A percentile compares a stretch with the other conserved stretches of the same genome.
Evolutionary conservation across 2,113 vertebrate genomes (phyloP).

Genomic region (Dasyurus viverrinus): DNA sequence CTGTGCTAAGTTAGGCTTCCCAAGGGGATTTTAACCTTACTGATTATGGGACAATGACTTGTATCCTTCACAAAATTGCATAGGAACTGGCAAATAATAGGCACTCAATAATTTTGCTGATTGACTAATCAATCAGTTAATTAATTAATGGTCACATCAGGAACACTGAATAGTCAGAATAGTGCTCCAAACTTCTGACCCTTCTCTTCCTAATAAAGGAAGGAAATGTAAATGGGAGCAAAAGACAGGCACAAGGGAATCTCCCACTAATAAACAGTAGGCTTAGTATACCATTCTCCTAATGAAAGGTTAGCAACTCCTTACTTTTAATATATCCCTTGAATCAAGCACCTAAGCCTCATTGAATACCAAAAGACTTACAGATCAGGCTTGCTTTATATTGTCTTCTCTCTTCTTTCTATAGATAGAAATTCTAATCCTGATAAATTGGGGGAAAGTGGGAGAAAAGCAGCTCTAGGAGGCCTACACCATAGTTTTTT

Average conservation of each 20-base stretch:
- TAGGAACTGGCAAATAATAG: neutral
- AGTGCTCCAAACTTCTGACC: neutral
- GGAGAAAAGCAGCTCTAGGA: neutral
- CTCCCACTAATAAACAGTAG: neutral
- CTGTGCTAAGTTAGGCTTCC: neutral
- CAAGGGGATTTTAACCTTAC: neutral
- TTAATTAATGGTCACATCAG: neutral
- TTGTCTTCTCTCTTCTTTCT: neutral
- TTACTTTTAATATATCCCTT: neutral
- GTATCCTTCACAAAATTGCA: neutral
- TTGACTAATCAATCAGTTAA: neutral
- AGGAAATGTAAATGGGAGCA: neutral
- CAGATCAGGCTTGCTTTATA: neutral
- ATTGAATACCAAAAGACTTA: neutral
- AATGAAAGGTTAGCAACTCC: neutral
- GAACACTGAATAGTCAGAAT: neutral
- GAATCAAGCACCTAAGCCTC: neutral
- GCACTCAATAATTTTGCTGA: neutral
- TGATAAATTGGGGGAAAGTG: neutral
- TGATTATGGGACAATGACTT: neutral
- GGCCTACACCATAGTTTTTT: neutral
- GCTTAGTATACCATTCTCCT: neutral
- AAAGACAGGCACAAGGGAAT: neutral
- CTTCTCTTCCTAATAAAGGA: neutral
- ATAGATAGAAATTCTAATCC: neutral